These are phyloP conservation scores for Tachysurus fulvidraco DNA, from an alignment of 2,113 vertebrate species.

Conservation along the genomic window DNA sequence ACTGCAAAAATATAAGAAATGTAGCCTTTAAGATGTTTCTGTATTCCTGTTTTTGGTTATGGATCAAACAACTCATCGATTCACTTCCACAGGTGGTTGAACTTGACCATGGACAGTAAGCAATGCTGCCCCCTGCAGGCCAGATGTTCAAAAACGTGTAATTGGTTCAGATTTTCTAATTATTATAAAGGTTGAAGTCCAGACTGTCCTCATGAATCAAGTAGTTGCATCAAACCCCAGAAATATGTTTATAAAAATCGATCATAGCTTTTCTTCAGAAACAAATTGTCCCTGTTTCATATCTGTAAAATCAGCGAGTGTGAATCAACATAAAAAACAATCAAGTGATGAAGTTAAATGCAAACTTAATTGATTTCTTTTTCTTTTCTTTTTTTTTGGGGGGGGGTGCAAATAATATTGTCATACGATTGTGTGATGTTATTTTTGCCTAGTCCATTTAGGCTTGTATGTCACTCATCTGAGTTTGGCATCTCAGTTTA, in stretches of 20 bases:
- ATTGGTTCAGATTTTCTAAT: background rate
- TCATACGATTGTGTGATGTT: background rate
- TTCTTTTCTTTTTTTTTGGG: background rate
- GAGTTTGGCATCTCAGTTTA: background rate
- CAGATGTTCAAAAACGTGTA: slow-evolving; percentile 33
- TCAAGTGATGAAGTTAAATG: background rate
- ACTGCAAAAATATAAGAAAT: background rate
- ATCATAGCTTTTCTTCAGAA: background rate
- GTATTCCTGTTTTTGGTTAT: background rate
- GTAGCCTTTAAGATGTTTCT: background rate
- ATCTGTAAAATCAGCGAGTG: background rate
- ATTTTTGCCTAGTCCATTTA: background rate
- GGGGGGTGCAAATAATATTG: background rate
- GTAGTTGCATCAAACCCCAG: background rate
- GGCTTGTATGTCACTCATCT: background rate
- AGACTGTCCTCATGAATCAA: background rate
- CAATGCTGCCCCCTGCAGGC: slow-evolving; percentile 67
- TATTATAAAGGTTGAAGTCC: background rate
- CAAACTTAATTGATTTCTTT: background rate
- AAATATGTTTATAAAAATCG: background rate
- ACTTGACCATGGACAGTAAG: slow-evolving; percentile 32
- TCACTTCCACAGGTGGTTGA: background rate
- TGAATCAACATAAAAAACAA: background rate
- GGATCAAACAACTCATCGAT: background rate
- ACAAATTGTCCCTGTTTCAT: background rate